phyloP scores from a whole-genome alignment of 2,888 invertebrate genomes.

The Periphyllus acericola region DNA sequence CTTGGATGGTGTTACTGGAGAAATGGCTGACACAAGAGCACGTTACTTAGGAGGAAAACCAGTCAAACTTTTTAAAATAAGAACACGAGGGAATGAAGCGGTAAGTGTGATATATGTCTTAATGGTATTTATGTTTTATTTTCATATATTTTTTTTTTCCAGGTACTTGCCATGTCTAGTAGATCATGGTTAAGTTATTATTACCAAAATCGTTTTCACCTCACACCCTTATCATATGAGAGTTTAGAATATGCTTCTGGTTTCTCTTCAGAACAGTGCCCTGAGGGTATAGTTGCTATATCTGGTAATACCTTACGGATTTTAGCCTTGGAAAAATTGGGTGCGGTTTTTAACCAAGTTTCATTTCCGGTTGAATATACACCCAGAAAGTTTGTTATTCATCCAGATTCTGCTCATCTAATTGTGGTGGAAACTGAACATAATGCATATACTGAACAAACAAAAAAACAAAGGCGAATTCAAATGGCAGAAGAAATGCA shows the following conservation, averaged over 20 bases:
- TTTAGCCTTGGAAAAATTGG: conserved; percentile 96
- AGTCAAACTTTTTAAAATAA: conserved; percentile 94
- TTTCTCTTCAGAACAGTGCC: conserved; percentile 94
- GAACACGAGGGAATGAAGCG: conserved; percentile 95
- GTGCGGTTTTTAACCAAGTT: conserved; percentile 96
- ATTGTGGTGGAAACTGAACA: conserved; percentile 97
- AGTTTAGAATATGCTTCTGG: conserved; percentile 97
- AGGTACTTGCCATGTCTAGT: conserved; percentile 93
- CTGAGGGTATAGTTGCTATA: conserved; percentile 99
- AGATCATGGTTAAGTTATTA: conserved; percentile 98
- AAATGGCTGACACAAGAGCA: conserved; percentile 95
- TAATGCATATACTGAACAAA: conserved; percentile 97
- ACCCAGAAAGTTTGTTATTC: conserved; percentile 93
- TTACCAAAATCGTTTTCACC: conserved; percentile 94
- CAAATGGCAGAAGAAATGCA: conserved; percentile 99
- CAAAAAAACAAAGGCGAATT: conserved; percentile 88
- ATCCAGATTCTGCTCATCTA: conserved; percentile 88
- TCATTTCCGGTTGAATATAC: conserved; percentile 94
- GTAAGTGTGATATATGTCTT: conserved; percentile 67
- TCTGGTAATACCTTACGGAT: conserved; percentile 97
- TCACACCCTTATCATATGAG: conserved; percentile 96
- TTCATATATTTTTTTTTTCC: conserved; percentile 1
- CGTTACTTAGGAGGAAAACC: conserved; percentile 95
- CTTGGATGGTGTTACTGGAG: conserved; percentile 94
- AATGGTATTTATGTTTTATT: not conserved